phyloP scores from a whole-genome alignment of 1,140 invertebrate genomes.

The Camponotus floridanus region DNA sequence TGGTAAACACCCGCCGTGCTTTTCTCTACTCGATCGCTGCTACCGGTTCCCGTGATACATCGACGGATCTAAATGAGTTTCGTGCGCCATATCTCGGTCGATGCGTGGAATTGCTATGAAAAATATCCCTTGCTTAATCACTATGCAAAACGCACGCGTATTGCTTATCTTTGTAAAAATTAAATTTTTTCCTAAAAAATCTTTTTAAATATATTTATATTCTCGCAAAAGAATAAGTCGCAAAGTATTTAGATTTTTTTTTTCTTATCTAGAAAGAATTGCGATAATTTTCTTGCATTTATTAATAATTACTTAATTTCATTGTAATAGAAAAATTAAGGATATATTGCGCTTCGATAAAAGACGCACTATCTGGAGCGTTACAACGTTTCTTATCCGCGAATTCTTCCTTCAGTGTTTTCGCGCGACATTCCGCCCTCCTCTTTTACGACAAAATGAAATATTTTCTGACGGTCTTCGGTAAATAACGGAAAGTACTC shows the following conservation, averaged over 20 bases:
- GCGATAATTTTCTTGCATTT: slow-evolving; percentile 7
- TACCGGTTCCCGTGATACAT: slow-evolving; percentile 26
- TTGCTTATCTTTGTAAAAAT: neutral
- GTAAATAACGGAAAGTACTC: slow-evolving; percentile 75
- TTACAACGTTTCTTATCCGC: slow-evolving; percentile 44
- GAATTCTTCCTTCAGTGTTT: slow-evolving; percentile 38
- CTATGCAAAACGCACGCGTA: neutral
- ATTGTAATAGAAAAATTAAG: slow-evolving; percentile 13
- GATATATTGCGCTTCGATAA: slow-evolving; percentile 10
- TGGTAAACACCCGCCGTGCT: slow-evolving; percentile 62
- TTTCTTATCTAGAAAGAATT: neutral
- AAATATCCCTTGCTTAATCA: neutral
- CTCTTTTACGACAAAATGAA: slow-evolving; percentile 64
- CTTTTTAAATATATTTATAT: neutral
- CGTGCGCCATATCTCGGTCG: neutral
- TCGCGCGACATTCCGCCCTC: neutral
- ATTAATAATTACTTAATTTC: neutral
- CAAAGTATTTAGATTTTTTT: neutral
- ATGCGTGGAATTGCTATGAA: slow-evolving; percentile 34
- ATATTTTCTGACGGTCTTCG: slow-evolving; percentile 68
- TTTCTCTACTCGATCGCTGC: slow-evolving; percentile 55
- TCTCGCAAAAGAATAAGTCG: neutral
- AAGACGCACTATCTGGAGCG: slow-evolving; percentile 2
- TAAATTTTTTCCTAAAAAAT: neutral
- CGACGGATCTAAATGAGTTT: slow-evolving; percentile 57